A percentile compares a stretch with the other conserved stretches of the same genome.
Conservation (phyloP, 2,113 vertebrate genomes). For the Rafetus swinhoei region DNA sequence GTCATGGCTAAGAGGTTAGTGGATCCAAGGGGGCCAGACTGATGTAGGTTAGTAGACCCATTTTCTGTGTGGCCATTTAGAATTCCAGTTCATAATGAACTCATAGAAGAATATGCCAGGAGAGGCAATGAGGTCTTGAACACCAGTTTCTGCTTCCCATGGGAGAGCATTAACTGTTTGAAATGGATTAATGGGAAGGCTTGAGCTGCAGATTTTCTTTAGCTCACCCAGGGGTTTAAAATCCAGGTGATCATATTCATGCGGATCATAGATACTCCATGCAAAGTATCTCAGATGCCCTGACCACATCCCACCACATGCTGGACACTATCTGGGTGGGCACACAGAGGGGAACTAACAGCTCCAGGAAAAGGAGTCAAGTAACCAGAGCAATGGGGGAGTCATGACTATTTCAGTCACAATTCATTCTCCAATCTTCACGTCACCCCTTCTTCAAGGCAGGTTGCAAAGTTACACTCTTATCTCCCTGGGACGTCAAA, state of each 20-base stretch:
- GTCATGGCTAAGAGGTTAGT: neutral
- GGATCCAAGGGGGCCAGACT: neutral
- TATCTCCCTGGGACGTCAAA: neutral
- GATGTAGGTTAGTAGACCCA: neutral
- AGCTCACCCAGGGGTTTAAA: neutral
- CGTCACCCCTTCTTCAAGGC: neutral
- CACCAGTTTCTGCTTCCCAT: neutral
- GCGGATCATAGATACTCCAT: neutral
- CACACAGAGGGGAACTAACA: neutral
- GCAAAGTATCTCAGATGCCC: neutral
- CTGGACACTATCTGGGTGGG: neutral
- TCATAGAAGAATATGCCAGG: neutral
- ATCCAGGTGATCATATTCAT: neutral
- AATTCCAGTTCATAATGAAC: neutral
- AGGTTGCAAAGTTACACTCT: neutral
- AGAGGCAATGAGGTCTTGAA: neutral
- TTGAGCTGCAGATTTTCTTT: neutral
- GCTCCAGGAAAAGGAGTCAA: neutral
- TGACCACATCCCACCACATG: neutral
- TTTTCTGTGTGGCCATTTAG: neutral
- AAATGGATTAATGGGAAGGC: neutral
- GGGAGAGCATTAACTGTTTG: fast-evolving
- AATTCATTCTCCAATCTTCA: neutral
- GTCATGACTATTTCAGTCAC: neutral
- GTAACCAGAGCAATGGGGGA: neutral